Evolutionary conservation across 2,888 invertebrate genomes (phyloP).

Genomic region (Aplocera efformata): DNA sequence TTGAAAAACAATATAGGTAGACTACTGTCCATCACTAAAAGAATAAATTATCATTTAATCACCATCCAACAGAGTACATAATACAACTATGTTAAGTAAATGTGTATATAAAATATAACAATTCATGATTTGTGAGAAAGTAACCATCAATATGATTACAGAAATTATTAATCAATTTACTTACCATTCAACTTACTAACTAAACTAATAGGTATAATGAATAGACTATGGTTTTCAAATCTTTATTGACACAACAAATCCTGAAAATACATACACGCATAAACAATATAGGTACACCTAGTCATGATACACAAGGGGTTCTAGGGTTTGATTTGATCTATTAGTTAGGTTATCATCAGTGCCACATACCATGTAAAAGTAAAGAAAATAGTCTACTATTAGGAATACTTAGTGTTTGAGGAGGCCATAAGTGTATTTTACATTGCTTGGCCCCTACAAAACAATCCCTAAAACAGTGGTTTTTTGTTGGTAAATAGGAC

Average conservation of each 20-base stretch:
- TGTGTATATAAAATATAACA: no score
- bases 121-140: no score
- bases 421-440: no score
- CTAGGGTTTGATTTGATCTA: not conserved
- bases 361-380: not conserved
- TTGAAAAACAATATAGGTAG: no score
- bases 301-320: not conserved
- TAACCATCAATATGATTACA: no score
- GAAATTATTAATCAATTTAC: not conserved
- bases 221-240: conserved; percentile 21
- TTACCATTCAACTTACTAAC: conserved; percentile 16
- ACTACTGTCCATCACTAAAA: conserved; percentile 27
- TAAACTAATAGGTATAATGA: conserved; percentile 19
- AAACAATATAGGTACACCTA: conserved; percentile 31
- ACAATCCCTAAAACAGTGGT: no score
- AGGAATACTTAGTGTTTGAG: no score
- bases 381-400: no score
- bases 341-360: not conserved
- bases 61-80: conserved; percentile 32
- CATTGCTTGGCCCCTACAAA: no score
- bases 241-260: conserved; percentile 27
- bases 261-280: conserved; percentile 27
- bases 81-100: no score
- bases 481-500: not conserved
- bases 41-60: conserved; percentile 46